Evolutionary conservation across 2,113 vertebrate species (phyloP), one percentile per base, ranked within the genome.

Genomic region (Climacteris rufus): DNA sequence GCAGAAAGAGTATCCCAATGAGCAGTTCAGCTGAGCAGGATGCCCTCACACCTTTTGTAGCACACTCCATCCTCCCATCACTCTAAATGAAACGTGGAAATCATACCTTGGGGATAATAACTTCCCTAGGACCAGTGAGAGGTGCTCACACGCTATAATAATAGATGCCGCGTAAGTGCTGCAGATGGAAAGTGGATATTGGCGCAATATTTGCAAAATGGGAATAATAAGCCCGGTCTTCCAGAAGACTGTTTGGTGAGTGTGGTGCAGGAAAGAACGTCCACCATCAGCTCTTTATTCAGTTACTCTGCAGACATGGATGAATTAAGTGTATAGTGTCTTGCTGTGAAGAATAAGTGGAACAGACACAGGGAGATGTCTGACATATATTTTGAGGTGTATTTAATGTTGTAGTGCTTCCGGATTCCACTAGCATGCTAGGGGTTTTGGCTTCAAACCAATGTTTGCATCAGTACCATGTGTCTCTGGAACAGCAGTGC

Each of bases 381-480:
- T 95, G 92, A 94, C 86, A 87, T 92, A 89, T 63, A 96, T 95
- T 94, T 92, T 64, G 85, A 97, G 91, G 85, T 94, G 87, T 71
- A 84, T 92, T 95, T 96, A 96, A 96, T 96, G 91, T 80, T 47
- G 66, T 42, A 90, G 71, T 20, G 63, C 71, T 96, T 97, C 93
- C 35, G 82, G 94, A 91, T 96, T 96, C 90, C 93, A 86, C 66
- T 35, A 75, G 92, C 70, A 80, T 92, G 85, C 87, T 90, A 52
- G 87, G 85, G 85, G 64, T 53, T 96, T 93, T 97, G 95, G 94
- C 93, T 90, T 92, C 69, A 53, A 87, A 93, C 63, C 94, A 96
- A 87, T 92, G 70, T 95, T 96, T 95, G 89, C 89, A 94, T 96
- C 96, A 96, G 83, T 93, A 92, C 91, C 90, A 91, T 94, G 90